Percentiles rank a stretch among this genome's conserved stretches.
These are phyloP conservation scores for Oxyscelio sp. DNA, from an alignment of 2,888 invertebrate species.

Conservation along the genomic window DNA sequence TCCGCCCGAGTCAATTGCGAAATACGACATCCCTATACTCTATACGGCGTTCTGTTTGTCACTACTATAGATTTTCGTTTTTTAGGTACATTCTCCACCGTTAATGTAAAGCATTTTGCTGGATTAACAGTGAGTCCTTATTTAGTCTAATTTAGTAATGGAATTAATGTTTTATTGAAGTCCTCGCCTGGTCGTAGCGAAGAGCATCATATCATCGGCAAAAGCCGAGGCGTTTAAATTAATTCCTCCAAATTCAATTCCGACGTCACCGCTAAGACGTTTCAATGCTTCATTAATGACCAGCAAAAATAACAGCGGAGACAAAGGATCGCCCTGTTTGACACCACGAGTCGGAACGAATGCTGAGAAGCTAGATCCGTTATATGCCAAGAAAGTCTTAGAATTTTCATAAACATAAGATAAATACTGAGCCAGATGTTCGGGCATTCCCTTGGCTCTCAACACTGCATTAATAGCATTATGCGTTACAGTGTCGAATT, in stretches of 20 bases:
- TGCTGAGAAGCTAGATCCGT: not conserved
- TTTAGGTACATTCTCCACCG: conserved; percentile 64
- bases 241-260: conserved; percentile 20
- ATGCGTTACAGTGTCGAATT: not conserved
- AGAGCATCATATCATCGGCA: conserved; percentile 12
- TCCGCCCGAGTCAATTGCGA: conserved; percentile 8
- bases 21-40: not conserved
- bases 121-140: conserved; percentile 78
- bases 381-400: not conserved
- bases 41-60: not conserved
- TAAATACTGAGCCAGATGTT: conserved; percentile 6
- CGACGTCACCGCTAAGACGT: conserved; percentile 25
- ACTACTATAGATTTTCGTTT: conserved; percentile 42
- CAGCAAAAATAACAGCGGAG: conserved; percentile 34
- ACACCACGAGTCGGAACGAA: too few relatives aligned
- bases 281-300: conserved; percentile 30
- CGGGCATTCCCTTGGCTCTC: not conserved
- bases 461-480: too few relatives aligned
- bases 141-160: conserved; percentile 39
- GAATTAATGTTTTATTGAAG: conserved; percentile 80
- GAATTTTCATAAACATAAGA: not conserved
- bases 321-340: too few relatives aligned
- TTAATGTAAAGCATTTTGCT: conserved; percentile 80
- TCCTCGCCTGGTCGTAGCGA: conserved; percentile 55
- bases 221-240: conserved; percentile 46